Evolutionary conservation across 2,113 vertebrate species (phyloP), one percentile per base, ranked within the genome.

Genomic region (Alexandromys fortis): DNA sequence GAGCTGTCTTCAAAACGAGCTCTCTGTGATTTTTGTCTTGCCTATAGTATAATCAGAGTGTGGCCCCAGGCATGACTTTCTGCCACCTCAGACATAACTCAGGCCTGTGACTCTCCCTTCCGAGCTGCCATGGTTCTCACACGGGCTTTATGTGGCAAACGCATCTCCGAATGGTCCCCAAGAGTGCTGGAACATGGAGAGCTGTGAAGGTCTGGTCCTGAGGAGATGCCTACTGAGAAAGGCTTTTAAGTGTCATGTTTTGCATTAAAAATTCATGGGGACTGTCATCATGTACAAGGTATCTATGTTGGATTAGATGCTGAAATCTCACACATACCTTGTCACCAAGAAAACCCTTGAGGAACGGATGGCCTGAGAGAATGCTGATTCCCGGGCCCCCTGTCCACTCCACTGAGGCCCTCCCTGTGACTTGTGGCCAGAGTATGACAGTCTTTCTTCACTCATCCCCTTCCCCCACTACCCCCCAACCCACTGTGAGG

Each of bases 161-260:
- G 0, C 0, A 0, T 42, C 11, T 52, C 78, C 16, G 2, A 2
- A 55, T 4, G 0, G 11, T 67, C 72, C 38, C 0, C 0, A 3
- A 5, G 67, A 49, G 45, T 2, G 6, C 17, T 1, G 6, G 1
- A 30, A n/a, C 11, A 0, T 0, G 0, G 83, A 22, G 12, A 6
- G 13, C 5, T n/a, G 67, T 30, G 70, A 45, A 13, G 70, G 16
- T 17, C 0, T 2, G 9, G 38, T 86, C 63, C 0, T 0, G 3
- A 45, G 67, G 83, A 49, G 78, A 55, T 35, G 52, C 88, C 17
- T 7, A 65, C 24, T 8, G 7, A 0, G 9, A 58, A 26, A 26
- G 8, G 33, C 89, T 67, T 19, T 52, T 76, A 38, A 61, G 63
- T 4, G 2, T 49, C 58, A 0, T 21, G 58, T 58, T 75, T 75